Evolutionary conservation across 2,888 invertebrate species (phyloP).

Genomic region (Acanthacorydalis orientalis): DNA sequence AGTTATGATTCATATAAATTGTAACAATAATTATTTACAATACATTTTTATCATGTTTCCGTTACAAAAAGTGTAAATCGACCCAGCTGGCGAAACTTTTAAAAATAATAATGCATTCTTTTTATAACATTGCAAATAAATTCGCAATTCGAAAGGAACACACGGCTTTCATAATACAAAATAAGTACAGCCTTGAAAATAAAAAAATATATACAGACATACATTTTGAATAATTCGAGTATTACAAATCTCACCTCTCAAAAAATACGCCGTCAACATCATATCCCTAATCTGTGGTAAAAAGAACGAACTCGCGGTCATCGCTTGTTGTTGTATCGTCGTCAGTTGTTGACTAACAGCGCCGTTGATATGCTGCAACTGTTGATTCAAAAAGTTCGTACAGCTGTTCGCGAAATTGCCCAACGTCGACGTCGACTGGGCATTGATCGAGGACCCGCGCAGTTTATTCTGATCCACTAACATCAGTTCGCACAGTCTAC

Average conservation of each 20-base stretch:
- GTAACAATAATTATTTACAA: too few species aligned
- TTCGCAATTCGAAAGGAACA: too few species aligned
- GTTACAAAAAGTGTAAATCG: too few species aligned
- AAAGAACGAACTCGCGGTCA: conserved; percentile 21
- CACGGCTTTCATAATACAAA: too few species aligned
- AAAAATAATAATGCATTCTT: too few species aligned
- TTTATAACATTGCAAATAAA: too few species aligned
- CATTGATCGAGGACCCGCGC: neutral
- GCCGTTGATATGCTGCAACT: neutral
- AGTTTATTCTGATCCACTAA: neutral
- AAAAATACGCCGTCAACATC: conserved; percentile 44
- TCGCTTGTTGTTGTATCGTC: conserved; percentile 1
- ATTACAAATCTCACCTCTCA: conserved; percentile 34
- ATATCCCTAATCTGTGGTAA: conserved; percentile 42
- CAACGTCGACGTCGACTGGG: neutral
- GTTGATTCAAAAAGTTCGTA: neutral
- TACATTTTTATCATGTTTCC: too few species aligned
- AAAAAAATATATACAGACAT: too few species aligned
- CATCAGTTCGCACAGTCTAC: conserved; percentile 6
- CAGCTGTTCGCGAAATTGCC: neutral
- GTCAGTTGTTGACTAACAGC: neutral
- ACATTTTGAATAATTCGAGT: neutral
- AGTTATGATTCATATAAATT: too few species aligned
- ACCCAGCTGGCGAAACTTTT: too few species aligned
- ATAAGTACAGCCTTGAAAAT: too few species aligned